Conservation (phyloP, 2,797 vertebrate species). For the Natrix natrix region DNA sequence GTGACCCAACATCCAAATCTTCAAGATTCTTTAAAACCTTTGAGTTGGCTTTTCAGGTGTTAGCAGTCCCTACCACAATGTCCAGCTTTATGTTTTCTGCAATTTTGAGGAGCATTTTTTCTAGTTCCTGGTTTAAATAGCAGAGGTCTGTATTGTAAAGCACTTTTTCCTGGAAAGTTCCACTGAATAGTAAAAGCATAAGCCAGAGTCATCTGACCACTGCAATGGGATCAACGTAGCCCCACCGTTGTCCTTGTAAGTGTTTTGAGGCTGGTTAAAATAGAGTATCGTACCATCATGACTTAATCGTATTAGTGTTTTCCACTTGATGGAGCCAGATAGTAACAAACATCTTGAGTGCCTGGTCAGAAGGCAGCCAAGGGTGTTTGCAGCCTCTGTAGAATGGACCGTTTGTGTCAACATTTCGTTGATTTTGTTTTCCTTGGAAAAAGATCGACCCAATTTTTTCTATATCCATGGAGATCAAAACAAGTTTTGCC, state of each 20-base stretch:
- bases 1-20: not conserved
- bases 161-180: not conserved
- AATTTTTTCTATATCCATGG: conserved; percentile 14
- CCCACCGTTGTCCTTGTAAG: conserved; percentile 42
- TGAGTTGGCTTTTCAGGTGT: not conserved
- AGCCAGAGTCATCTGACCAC: conserved; percentile 14
- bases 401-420: conserved; percentile 20
- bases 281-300: conserved; percentile 30
- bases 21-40: not conserved
- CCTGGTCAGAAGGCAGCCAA: conserved; percentile 44
- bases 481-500: conserved; percentile 31
- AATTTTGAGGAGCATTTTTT: not conserved
- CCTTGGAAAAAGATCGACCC: not conserved
- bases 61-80: not conserved
- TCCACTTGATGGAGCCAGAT: conserved; percentile 51
- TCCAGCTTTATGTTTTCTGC: not conserved
- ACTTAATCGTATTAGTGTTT: conserved; percentile 51
- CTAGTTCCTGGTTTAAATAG: not conserved
- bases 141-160: not conserved
- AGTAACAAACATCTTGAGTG: conserved; percentile 44
- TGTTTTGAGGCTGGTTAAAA: conserved; percentile 50
- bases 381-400: conserved; percentile 17
- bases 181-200: not conserved
- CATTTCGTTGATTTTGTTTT: not conserved
- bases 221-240: conserved; percentile 46